Evolutionary conservation across 2,888 invertebrate species (phyloP), one percentile per base, ranked within the genome.

Genomic region (Erebia aethiops): DNA sequence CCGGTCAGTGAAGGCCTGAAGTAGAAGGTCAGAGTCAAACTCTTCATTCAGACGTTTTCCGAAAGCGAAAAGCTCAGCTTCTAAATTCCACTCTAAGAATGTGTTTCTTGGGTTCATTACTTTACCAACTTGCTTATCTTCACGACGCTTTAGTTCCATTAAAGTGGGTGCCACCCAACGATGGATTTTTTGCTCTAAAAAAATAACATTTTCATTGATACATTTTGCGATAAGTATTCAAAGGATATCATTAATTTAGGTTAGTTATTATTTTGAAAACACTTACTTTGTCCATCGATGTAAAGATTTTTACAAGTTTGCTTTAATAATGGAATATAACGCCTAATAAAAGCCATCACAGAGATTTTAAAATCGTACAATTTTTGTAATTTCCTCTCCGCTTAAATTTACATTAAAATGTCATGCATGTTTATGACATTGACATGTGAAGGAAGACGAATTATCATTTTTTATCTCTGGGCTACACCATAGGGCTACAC

Each of bases 1-100:
- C 77, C 95, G 94, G 81, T 98, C 96, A 56, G 96, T 96, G 71
- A 99, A 96, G 1, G 98, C 98, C 80, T 94, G 94, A 69, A 96
- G 94, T 43, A 99, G 87, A 16, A 96, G 85, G 21, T 95, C 91
- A 0, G 94, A 88, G 72, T 97, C 94, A 81, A 99, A 97, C 5
- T 97, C 95, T 91, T 99, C 99, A 35, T 96, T 95, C 16, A 99
- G 90, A 41, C 99, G 94, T 81, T 96, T 96, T 11, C 96, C 96
- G 92, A 99, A 99, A 0, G 98, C 97, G 90, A 94, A 98, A 2
- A 99, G 75, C 90, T 99, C 98, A 0, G 97, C 95, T 78, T 96
- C 95, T 78, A 97, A 95, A 84, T 98, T 98, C 98, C 98, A 98
- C 81, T 97, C 97, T n/a, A 96, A 78, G 82, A 94, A 97, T 10